Evolutionary conservation across 2,113 vertebrate species (phyloP).

Genomic region (Hepsetus odoe): DNA sequence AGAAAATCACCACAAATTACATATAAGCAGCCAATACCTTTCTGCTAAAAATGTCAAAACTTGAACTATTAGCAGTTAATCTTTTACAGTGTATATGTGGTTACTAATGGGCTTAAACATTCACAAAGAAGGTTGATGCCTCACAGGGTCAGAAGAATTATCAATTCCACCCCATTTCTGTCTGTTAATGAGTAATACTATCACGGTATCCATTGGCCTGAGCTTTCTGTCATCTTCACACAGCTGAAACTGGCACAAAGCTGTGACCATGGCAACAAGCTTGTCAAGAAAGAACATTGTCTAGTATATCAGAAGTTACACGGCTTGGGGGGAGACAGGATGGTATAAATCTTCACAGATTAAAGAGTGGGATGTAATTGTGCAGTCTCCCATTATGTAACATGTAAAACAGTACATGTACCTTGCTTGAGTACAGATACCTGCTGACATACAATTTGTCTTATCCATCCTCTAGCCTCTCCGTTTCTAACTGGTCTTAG

Average conservation of each 20-base stretch:
- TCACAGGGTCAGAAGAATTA: no score
- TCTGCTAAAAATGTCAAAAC: no score
- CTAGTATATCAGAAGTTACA: conserved; percentile 38
- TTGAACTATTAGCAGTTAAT: no score
- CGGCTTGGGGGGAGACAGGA: background rate
- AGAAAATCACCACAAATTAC: no score
- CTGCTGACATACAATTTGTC: no score
- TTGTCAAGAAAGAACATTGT: conserved; percentile 23
- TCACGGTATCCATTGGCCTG: background rate
- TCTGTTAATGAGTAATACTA: background rate
- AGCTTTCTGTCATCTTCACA: conserved; percentile 22
- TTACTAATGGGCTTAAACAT: no score
- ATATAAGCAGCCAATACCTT: no score
- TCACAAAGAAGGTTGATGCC: no score
- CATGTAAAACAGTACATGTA: background rate
- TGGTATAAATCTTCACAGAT: background rate
- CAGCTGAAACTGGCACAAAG: conserved; percentile 1
- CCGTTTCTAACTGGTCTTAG: no score
- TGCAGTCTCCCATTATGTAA: background rate
- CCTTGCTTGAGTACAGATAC: no score
- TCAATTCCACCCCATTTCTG: background rate
- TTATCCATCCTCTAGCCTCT: no score
- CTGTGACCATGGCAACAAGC: conserved; percentile 46
- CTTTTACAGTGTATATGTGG: no score
- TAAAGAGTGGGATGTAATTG: background rate